Evolutionary conservation across 2,113 vertebrate genomes (phyloP).

Genomic region (Axis porcinus): DNA sequence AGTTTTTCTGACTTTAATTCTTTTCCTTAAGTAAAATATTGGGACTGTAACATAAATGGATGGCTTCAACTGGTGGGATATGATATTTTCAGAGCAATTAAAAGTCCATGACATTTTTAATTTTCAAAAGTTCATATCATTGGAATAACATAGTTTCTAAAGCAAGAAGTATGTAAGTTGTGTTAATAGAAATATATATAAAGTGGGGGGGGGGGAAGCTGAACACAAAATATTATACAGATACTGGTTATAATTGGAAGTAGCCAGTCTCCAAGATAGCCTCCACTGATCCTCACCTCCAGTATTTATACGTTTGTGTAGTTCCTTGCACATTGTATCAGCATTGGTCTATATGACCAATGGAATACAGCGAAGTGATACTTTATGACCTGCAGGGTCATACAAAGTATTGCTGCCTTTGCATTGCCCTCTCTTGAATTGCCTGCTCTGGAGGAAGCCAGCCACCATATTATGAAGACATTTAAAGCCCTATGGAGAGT

Average conservation of each 20-base stretch:
- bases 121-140: conserved; percentile 21
- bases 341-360: not conserved
- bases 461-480: not conserved
- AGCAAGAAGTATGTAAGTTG: not conserved
- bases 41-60: not conserved
- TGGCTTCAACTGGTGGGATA: not conserved
- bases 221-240: not conserved
- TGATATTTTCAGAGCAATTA: conserved; percentile 16
- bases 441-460: not conserved
- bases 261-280: not conserved
- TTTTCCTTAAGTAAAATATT: conserved; percentile 40
- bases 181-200: not conserved
- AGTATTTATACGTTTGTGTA: not conserved
- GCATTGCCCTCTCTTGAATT: not conserved
- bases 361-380: not conserved
- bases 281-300: not conserved
- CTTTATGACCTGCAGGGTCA: not conserved
- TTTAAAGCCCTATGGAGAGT: not conserved
- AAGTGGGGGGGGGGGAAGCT: no score
- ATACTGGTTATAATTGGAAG: not conserved
- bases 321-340: not conserved
- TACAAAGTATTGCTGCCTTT: not conserved
- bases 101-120: not conserved
- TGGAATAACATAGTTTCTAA: not conserved
- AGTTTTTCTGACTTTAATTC: conserved; percentile 17